Percentiles rank a stretch among this genome's conserved stretches.
Evolutionary conservation across 2,113 vertebrate species (phyloP).

Genomic region (Procavia capensis): DNA sequence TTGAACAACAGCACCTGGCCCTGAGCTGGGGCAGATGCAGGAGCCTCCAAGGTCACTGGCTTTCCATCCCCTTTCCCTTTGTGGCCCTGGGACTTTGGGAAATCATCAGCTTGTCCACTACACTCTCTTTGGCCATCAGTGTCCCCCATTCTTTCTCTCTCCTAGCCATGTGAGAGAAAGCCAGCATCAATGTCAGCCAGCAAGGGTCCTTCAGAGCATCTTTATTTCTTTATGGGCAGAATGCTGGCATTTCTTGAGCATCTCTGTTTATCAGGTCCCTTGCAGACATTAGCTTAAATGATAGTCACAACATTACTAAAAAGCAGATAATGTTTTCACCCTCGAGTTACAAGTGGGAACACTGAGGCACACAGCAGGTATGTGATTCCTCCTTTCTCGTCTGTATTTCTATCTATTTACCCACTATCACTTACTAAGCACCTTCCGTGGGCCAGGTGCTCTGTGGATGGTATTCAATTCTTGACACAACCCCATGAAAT

Average conservation of each 20-base stretch:
- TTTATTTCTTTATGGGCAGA: neutral
- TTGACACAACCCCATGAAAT: neutral
- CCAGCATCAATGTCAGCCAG: neutral
- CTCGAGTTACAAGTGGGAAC: neutral
- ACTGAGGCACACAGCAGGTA: neutral
- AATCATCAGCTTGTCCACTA: slow-evolving; percentile 53
- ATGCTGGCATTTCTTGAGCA: neutral
- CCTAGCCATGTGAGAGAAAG: slow-evolving; percentile 48
- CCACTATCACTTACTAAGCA: neutral
- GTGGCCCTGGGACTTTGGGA: slow-evolving; percentile 59
- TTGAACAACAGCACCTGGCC: neutral
- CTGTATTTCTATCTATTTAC: neutral
- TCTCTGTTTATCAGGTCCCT: neutral
- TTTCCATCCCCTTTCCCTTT: neutral
- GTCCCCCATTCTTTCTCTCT: slow-evolving; percentile 52
- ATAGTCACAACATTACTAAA: neutral
- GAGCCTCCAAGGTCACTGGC: slow-evolving; percentile 57
- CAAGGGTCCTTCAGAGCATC: neutral
- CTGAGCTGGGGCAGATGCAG: neutral
- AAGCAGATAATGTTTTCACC: neutral
- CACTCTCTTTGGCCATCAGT: neutral
- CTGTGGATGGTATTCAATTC: neutral
- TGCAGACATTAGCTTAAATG: neutral
- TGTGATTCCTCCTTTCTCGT: neutral
- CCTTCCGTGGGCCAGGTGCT: neutral